Evolutionary conservation across 2,113 vertebrate species (phyloP).

Genomic region (Origma solitaria): DNA sequence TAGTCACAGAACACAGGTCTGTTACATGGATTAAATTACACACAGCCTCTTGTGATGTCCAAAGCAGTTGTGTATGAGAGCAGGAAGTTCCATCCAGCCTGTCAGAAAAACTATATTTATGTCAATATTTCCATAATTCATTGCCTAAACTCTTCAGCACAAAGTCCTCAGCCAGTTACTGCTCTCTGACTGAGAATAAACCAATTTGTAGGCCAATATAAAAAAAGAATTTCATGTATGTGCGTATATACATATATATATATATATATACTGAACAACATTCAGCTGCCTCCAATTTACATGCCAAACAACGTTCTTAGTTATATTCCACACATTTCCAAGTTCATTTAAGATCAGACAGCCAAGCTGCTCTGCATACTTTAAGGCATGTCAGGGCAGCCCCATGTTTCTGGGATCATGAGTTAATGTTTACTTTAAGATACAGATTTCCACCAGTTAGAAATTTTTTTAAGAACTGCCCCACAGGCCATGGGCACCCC

Average conservation of each 20-base stretch:
- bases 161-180: not conserved
- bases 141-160: not conserved
- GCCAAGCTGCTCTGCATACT: not conserved
- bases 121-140: not conserved
- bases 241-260: too few species aligned
- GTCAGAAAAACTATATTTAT: not conserved
- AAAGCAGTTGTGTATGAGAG: not conserved
- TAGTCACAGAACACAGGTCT: not conserved
- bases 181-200: not conserved
- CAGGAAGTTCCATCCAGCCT: not conserved
- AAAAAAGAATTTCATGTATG: not conserved
- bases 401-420: not conserved
- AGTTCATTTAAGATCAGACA: not conserved
- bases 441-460: not conserved
- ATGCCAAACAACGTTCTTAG: not conserved
- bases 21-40: not conserved
- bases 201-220: not conserved
- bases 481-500: accelerated
- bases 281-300: not conserved
- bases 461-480: not conserved
- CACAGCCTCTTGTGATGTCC: not conserved
- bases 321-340: not conserved
- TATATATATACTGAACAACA: not conserved
- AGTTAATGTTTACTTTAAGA: not conserved
- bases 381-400: conserved; percentile 19